These are phyloP conservation scores for Bujurquina vittata DNA, from an alignment of 2,113 vertebrate genomes.

Conservation along the genomic window DNA sequence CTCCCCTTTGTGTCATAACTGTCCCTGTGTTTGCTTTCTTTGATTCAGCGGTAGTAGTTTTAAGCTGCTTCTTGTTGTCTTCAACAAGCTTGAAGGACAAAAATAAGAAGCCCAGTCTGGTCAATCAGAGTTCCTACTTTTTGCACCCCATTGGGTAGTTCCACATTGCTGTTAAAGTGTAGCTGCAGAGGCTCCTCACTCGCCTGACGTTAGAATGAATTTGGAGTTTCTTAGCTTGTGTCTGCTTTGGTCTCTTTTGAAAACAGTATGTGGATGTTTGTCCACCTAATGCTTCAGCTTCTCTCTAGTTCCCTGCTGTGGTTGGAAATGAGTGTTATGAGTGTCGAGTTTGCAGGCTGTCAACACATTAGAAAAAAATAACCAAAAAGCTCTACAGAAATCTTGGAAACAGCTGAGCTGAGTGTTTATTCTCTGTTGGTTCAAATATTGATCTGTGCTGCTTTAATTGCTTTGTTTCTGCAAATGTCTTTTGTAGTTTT, in stretches of 20 bases:
- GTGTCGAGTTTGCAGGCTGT: background rate
- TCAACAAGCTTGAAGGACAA: background rate
- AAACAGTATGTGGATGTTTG: conserved; percentile 3
- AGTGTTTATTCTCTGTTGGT: background rate
- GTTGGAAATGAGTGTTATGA: background rate
- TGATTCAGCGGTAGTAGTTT: background rate
- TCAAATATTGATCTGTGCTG: conserved; percentile 6
- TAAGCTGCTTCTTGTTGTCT: background rate
- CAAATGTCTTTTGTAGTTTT: background rate
- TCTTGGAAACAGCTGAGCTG: background rate
- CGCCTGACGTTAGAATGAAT: background rate
- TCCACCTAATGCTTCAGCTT: background rate
- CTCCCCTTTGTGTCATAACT: background rate
- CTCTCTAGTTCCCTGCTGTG: background rate
- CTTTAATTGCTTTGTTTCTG: background rate
- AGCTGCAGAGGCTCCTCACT: conserved; percentile 5
- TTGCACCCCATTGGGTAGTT: background rate
- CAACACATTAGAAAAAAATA: background rate
- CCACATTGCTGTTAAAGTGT: background rate
- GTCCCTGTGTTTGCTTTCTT: background rate
- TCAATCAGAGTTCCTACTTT: background rate
- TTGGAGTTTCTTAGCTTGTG: background rate
- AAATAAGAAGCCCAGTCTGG: background rate
- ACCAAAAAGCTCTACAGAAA: background rate
- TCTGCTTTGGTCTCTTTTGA: background rate